Percentiles rank a stretch among this genome's conserved stretches.
phyloP scores from a whole-genome alignment of 2,797 vertebrate genomes.

The Tenualosa thibaudeaui region DNA sequence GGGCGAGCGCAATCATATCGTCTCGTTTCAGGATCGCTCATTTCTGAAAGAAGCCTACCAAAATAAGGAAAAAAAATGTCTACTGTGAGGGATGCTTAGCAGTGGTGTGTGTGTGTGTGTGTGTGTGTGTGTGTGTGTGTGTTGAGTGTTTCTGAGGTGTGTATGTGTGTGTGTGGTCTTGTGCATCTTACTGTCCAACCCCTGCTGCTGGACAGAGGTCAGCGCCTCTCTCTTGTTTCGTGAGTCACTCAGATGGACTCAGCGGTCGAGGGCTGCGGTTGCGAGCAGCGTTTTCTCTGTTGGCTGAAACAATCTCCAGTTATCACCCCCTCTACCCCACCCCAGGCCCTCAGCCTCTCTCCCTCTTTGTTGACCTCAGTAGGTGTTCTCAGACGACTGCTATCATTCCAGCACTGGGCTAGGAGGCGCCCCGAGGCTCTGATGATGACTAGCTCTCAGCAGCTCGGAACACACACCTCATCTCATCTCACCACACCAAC shows the following conservation, averaged over 20 bases:
- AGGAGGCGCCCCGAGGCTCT: neutral
- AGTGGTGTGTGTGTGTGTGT: conserved; percentile 47
- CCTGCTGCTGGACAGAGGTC: conserved; percentile 5
- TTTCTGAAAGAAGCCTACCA: conserved; percentile 65
- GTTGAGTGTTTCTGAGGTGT: neutral
- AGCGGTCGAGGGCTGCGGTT: conserved; percentile 18
- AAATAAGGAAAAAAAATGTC: conserved; percentile 41
- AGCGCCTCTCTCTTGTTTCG: neutral
- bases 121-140: conserved; percentile 7
- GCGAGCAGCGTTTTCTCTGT: neutral
- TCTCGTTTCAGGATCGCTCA: conserved; percentile 55
- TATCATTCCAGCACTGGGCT: neutral
- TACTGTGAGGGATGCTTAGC: conserved; percentile 21
- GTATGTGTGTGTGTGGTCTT: neutral
- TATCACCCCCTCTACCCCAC: neutral
- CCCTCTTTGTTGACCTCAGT: neutral
- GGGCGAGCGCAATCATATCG: conserved; percentile 62
- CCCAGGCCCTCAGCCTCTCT: neutral
- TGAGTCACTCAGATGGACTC: conserved; percentile 14
- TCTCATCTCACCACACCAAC: neutral
- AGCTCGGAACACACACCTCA: neutral
- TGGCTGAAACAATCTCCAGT: neutral
- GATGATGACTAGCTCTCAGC: neutral
- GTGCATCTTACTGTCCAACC: neutral
- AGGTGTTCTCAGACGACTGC: conserved; percentile 12